Evolutionary conservation across 1,140 invertebrate species (phyloP), one percentile per base, ranked within the genome.

Genomic region (Drosophila ogumai): DNA sequence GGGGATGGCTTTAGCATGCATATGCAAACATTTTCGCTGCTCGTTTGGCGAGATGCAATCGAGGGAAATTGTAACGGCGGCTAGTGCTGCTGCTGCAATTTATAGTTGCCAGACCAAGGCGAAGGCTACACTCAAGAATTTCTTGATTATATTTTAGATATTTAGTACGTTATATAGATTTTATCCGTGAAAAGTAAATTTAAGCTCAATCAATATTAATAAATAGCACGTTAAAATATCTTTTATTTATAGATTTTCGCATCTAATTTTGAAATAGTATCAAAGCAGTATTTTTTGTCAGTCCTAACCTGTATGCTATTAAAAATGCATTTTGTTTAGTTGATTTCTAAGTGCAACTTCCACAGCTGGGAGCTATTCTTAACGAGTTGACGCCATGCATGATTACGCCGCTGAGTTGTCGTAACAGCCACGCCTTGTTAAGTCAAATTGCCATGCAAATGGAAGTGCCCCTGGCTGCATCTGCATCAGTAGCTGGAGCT

Each of bases 371-470:
- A 65, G 32, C 50, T 36, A 41, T 34, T 32, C 34, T 22, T 54
- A 44, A 67, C 66, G 44, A 67, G 66, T 54, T 75, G 71, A 66
- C 64, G 50, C 74, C 74, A 55, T 50, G 50, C 75, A 68, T 79
- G 82, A 86, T 88, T 86, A 86, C 79, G 72, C 67, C 72, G 43
- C 49, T 15, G 41, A 52, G 71, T 69, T 75, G 75, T 58, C 80
- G 52, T 56, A 49, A 55, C 56, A 52, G 63, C 82, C 65, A 60
- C 59, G 59, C 61, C 82, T 87, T 79, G 82, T 82, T 80, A 80
- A 88, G 71, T 66, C 25, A 82, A 87, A 87, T 87, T 87, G 82
- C 79, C 82, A 82, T 88, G 82, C 82, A 87, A 87, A 84, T 82
- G 82, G 84, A 82, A 88, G 67, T 74, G 75, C 79, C 56, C 46